These are phyloP conservation scores for Porites divaricata DNA, from an alignment of 92 coral and sea anemone species.

Conservation along the genomic window DNA sequence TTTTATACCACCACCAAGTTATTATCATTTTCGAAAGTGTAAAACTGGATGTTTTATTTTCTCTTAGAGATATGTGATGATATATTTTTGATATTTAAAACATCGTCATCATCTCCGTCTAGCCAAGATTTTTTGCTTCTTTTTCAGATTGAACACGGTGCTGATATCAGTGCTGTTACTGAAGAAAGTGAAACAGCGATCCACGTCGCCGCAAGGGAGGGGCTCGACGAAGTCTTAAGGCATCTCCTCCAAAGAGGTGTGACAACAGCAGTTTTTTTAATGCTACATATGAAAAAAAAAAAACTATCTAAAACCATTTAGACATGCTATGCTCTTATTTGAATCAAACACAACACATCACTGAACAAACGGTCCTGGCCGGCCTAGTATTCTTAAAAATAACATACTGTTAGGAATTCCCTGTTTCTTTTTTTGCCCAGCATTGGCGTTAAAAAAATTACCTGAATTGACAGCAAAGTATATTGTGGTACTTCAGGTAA, in stretches of 20 bases:
- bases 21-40: neutral
- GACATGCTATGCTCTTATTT: no score
- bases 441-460: no score
- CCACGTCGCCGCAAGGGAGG: constrained; percentile 84
- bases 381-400: no score
- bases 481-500: no score
- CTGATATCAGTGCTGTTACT: constrained; percentile 58
- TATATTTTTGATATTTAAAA: neutral
- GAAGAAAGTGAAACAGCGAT: constrained; percentile 72
- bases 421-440: no score
- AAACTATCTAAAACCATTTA: no score
- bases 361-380: no score
- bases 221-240: constrained; percentile 62
- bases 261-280: neutral
- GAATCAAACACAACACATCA: no score
- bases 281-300: no score
- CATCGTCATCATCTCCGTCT: neutral
- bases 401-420: no score
- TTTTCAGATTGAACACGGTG: constrained; percentile 60
- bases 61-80: neutral
- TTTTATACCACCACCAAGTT: no score
- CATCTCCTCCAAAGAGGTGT: constrained; percentile 72
- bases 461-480: no score
- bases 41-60: neutral
- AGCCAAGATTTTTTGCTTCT: neutral